Evolutionary conservation across 2,797 vertebrate species (phyloP).

Genomic region (Momotus momota): DNA sequence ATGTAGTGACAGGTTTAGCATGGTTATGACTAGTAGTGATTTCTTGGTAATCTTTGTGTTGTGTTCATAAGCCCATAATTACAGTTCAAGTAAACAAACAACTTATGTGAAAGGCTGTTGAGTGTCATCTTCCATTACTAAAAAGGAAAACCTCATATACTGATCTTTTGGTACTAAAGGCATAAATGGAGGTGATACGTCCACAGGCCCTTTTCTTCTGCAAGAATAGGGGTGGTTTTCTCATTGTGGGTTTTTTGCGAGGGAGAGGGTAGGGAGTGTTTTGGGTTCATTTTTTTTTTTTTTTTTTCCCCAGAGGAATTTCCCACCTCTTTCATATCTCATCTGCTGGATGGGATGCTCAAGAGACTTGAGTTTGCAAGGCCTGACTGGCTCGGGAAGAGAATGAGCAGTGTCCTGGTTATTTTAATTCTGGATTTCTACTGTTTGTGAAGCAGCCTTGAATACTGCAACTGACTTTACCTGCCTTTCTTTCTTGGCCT

Average conservation of each 20-base stretch:
- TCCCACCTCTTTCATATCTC: background rate
- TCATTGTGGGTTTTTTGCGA: background rate
- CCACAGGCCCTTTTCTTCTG: background rate
- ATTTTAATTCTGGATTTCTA: background rate
- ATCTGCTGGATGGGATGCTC: background rate
- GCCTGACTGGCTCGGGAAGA: background rate
- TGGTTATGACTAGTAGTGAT: background rate
- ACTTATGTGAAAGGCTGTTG: background rate
- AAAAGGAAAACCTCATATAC: background rate
- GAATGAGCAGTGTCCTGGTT: background rate
- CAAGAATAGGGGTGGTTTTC: background rate
- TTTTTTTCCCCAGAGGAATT: background rate
- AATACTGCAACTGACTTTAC: background rate
- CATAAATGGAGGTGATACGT: background rate
- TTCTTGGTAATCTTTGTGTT: conserved; percentile 5
- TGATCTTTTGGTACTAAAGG: background rate
- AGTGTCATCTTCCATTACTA: background rate
- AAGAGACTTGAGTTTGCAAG: background rate
- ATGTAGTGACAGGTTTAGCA: background rate
- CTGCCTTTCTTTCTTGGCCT: background rate
- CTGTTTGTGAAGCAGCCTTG: background rate
- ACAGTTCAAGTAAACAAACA: background rate
- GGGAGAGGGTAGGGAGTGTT: background rate
- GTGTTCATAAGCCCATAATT: background rate
- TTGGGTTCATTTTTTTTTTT: background rate